Conservation (phyloP, 2,888 invertebrate species). For the Drosophila ustulata region DNA sequence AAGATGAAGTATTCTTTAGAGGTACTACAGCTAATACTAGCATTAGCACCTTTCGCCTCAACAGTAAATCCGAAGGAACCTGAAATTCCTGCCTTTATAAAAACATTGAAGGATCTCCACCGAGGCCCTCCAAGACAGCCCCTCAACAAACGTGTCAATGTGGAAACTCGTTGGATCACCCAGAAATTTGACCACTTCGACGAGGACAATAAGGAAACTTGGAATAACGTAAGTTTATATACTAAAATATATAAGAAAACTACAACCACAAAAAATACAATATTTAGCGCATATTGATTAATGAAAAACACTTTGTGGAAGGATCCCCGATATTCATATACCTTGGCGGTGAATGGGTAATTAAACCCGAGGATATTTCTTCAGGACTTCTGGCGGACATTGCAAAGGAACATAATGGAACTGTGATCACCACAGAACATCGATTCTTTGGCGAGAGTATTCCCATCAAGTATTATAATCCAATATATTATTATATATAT, state of each 20-base stretch:
- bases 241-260: not conserved
- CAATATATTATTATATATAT: no score
- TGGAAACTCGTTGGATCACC: slow-evolving; percentile 83
- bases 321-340: slow-evolving; percentile 87
- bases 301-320: slow-evolving; percentile 81
- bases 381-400: slow-evolving; percentile 88
- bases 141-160: slow-evolving; percentile 32
- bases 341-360: slow-evolving; percentile 90
- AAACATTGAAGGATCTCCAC: slow-evolving; percentile 39
- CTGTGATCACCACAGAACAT: slow-evolving; percentile 91
- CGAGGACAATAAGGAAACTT: slow-evolving; percentile 85
- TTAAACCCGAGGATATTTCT: slow-evolving; percentile 86
- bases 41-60: slow-evolving; percentile 20
- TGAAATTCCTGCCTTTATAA: slow-evolving; percentile 25
- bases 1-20: slow-evolving; percentile 50
- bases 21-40: slow-evolving; percentile 9
- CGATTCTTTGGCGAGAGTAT: slow-evolving; percentile 91
- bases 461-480: slow-evolving; percentile 85
- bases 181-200: slow-evolving; percentile 87
- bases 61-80: slow-evolving; percentile 15
- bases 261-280: not conserved
- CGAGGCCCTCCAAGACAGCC: slow-evolving; percentile 41
- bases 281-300: slow-evolving; percentile 85
- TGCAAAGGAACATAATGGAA: slow-evolving; percentile 86
- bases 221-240: slow-evolving; percentile 83